Base-by-base conservation (phyloP, 1,140 invertebrate species). In the Drosophila sp. region DNA sequence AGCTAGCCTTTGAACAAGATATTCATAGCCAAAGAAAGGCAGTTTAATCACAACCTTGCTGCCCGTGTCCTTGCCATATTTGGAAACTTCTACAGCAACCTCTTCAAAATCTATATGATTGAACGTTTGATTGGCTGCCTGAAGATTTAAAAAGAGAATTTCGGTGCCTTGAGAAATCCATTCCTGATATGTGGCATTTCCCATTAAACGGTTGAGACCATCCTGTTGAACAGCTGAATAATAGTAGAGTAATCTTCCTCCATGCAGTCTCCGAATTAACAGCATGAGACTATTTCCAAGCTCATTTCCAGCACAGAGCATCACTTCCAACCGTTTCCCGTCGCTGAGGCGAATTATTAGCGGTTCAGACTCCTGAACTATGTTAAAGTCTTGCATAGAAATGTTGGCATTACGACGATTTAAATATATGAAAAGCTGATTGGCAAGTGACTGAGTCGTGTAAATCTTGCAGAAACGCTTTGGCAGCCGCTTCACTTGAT, bases 401-500 rank as follows among this genome's bases (percentile, higher is more conserved):
- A 87, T 51, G 7, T 75, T 54, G 0, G 75, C 78, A 0, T 51
- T 34, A 5, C 66, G 78, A 0, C 14, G 9, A 1, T 1, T 4
- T 1, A 87, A 48, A 32, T 89, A 76, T 1, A 11, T 8, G 0
- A 62, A 7, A 9, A 87, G 38, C 16, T 87, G 82, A 1, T 50
- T 27, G 16, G 83, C 75, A 57, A 87, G 14, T 1, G 76, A 57
- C 9, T 36, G 51, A 0, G 72, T 89, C 6, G 82, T 87, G 36
- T 89, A 87, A 78, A 87, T 89, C 21, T 69, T 75, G 27, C 82
- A 87, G 41, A 87, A 89, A 21, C 56, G 46, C 8, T 64, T 70
- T 1, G 82, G 82, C 43, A 73, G 32, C 2, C 51, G 51, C 0
- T 45, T 2, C 2, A 87, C n/a, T 46, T 82, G 65, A 34, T 72